These are phyloP conservation scores for Coelogynopora nodosa DNA, from an alignment of 2,888 invertebrate genomes.

Conservation along the genomic window DNA sequence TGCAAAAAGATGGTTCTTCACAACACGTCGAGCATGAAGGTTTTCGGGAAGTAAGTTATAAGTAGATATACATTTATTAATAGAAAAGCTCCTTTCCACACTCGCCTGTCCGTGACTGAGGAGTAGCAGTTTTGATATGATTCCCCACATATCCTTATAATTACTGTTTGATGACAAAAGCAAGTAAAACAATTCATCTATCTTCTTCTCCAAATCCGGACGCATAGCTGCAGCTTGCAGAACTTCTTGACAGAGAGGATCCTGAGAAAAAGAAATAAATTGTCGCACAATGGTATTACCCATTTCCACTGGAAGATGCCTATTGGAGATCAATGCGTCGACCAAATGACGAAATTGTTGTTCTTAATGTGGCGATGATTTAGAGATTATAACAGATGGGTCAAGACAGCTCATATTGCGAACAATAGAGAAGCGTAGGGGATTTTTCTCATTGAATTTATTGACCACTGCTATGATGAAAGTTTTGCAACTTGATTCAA, in stretches of 20 bases:
- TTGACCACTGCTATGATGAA: not conserved
- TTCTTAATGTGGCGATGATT: not conserved
- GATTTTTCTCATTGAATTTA: conserved; percentile 28
- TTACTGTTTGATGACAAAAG: not conserved
- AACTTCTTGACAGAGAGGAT: no score
- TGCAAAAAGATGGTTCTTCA: not conserved
- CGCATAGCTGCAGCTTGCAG: no score
- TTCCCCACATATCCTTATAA: not conserved
- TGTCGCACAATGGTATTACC: not conserved
- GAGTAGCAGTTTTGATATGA: not conserved
- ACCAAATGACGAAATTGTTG: not conserved
- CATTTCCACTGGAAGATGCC: not conserved
- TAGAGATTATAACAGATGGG: no score
- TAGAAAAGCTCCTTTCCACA: not conserved
- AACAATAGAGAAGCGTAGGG: not conserved
- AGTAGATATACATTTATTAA: not conserved
- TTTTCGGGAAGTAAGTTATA: not conserved
- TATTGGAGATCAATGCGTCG: not conserved
- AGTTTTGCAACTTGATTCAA: conserved; percentile 24
- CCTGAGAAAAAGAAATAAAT: not conserved
- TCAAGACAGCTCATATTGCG: not conserved
- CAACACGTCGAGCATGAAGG: not conserved
- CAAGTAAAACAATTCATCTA: not conserved
- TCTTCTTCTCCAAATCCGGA: not conserved
- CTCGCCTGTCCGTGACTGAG: no score